phyloP scores from a whole-genome alignment of 2,888 invertebrate species.

The Galerucella calmariensis region DNA sequence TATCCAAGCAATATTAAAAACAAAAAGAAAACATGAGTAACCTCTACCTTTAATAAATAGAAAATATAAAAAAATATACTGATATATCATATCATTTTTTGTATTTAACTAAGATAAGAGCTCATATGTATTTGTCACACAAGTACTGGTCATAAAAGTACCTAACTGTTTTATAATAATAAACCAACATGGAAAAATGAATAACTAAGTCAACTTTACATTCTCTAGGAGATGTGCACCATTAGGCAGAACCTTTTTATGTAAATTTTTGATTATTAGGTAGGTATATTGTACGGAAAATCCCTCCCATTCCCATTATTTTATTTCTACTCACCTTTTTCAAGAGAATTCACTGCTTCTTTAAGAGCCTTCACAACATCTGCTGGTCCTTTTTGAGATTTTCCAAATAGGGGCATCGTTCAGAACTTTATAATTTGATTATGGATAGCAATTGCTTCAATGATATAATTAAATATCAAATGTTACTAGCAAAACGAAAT shows the following conservation, averaged over 20 bases:
- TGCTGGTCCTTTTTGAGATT: constrained; percentile 97
- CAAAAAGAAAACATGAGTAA: not conserved
- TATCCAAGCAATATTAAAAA: not conserved
- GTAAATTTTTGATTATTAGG: not conserved
- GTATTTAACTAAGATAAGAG: constrained; percentile 2
- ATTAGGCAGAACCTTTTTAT: not conserved
- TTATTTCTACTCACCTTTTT: constrained; percentile 70
- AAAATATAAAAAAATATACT: not conserved
- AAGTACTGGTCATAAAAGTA: not conserved
- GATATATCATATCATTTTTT: constrained; percentile 1
- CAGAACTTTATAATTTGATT: constrained; percentile 25
- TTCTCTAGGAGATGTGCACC: not conserved
- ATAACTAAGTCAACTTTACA: not conserved
- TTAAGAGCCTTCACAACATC: constrained; percentile 94
- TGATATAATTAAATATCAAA: constrained; percentile 33
- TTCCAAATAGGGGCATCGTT: constrained; percentile 95
- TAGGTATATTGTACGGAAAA: not conserved
- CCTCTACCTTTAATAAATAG: not conserved
- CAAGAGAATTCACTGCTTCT: constrained; percentile 92
- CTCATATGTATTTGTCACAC: not conserved
- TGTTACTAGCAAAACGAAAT: constrained; percentile 19
- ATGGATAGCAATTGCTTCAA: constrained; percentile 39
- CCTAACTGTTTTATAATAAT: not conserved
- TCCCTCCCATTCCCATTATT: not conserved
- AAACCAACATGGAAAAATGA: not conserved